Evolutionary conservation across 1,140 invertebrate genomes (phyloP), one percentile per base, ranked within the genome.

Genomic region (Cherax quadricarinatus): DNA sequence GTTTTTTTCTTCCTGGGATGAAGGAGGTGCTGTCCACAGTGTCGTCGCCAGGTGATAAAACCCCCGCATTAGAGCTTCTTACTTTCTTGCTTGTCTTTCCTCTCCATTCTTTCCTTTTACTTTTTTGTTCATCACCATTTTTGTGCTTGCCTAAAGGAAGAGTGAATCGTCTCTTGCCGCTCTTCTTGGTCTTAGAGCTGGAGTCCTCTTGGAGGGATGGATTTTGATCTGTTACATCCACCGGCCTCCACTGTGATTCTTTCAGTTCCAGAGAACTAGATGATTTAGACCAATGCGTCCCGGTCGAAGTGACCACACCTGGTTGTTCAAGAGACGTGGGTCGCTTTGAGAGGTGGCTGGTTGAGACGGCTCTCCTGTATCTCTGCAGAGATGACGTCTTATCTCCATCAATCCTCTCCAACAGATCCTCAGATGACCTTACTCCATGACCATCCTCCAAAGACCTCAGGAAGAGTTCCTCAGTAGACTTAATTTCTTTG

Each of bases 101-200:
- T 21, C 51, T 79, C 75, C 53, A 24, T 49, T 88, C 86, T 53
- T 80, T 60, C 86, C 41, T 78, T 21, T 41, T 24, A 14, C 41
- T 79, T 66, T 80, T 60, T 4, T 7, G 10, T 21, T 60, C 75
- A 14, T 2, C 10, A 12, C 14, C 12, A 14, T 70, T 18, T 6
- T 70, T 70, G 16, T 6, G 7, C 70, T 12, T 75, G 5, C 70
- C n/a, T 16, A 75, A 12, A 5, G 16, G 16, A n/a, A 75, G 70
- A 21, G n/a, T 75, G 16, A 75, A 12, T 21, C 24, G 16, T 21
- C 70, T 75, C n/a, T 30, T 75, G 70, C 70, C 21, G 70, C 16
- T 75, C 66, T n/a, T 70, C 70, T 75, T 75, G n/a, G 6, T 30
- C 70, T 75, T 75, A 5, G 70, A 9, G 7, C n/a, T n/a, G n/a